These are phyloP conservation scores for Dorcus parallelipipedus DNA, from an alignment of 2,888 invertebrate species.

Conservation along the genomic window DNA sequence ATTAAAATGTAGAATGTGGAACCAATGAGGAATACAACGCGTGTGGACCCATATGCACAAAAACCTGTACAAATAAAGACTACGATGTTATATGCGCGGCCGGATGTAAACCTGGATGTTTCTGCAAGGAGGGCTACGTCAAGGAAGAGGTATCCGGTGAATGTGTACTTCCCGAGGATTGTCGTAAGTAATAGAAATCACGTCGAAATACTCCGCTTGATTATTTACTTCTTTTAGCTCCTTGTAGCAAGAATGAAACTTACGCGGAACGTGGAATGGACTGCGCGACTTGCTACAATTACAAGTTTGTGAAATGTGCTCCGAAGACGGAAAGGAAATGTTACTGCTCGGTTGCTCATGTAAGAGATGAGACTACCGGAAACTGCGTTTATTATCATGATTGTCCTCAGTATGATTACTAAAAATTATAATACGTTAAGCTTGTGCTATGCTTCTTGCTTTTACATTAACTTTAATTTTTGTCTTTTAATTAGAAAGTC, in stretches of 20 bases:
- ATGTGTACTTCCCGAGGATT: constrained; percentile 9
- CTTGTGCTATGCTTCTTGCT: neutral
- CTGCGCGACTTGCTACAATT: constrained; percentile 6
- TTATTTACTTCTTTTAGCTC: neutral
- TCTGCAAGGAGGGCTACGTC: constrained; percentile 40
- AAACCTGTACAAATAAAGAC: constrained; percentile 13
- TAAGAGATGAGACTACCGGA: constrained; percentile 15
- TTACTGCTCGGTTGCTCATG: constrained; percentile 11
- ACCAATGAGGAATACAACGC: constrained; percentile 13
- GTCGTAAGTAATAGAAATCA: constrained; percentile 16
- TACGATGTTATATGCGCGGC: constrained; percentile 5
- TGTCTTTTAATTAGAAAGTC: too few species aligned
- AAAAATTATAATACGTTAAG: neutral
- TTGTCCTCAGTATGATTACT: constrained; percentile 2
- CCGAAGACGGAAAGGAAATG: neutral
- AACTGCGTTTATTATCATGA: constrained; percentile 5
- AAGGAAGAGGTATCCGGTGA: constrained; percentile 26
- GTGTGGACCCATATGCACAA: constrained; percentile 13
- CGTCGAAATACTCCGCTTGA: neutral
- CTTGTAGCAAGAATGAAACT: neutral
- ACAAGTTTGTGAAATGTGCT: neutral
- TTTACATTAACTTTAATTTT: neutral
- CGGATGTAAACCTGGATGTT: constrained; percentile 23
- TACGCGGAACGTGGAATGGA: constrained; percentile 3
- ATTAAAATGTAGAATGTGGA: constrained; percentile 2